phyloP scores from a whole-genome alignment of 2,888 invertebrate species.

The Ectemnius cavifrons region DNA sequence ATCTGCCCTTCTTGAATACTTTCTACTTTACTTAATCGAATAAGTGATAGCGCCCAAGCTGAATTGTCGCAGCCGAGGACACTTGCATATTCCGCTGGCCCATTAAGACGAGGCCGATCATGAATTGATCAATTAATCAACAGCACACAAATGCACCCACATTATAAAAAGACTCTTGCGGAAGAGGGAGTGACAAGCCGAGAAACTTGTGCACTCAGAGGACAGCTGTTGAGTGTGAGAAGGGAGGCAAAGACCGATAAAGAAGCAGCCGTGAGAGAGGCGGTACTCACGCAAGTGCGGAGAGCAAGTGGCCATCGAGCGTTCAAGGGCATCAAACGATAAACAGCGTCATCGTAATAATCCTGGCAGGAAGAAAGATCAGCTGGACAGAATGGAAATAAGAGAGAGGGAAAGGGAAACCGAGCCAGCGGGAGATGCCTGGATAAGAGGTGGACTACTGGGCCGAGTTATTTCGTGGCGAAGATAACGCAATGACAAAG shows the following conservation, averaged over 20 bases:
- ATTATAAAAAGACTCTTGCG: no score
- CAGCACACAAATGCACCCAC: no score
- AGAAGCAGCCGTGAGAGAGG: background rate
- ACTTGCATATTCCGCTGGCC: conserved; percentile 25
- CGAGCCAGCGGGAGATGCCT: conserved; percentile 14
- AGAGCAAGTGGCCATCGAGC: background rate
- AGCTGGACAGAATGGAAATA: conserved; percentile 20
- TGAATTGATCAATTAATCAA: no score
- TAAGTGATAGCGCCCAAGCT: conserved; percentile 23
- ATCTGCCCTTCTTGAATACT: background rate
- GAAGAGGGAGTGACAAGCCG: no score
- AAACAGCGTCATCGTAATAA: conserved; percentile 31
- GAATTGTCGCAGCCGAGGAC: conserved; percentile 30
- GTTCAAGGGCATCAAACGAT: background rate
- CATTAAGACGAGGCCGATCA: conserved; percentile 32
- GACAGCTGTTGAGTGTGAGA: background rate
- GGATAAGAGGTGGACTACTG: conserved; percentile 38
- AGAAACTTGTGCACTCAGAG: background rate
- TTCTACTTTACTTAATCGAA: conserved; percentile 42
- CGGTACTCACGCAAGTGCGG: background rate
- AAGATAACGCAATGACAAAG: conserved; percentile 47
- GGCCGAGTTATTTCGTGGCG: conserved; percentile 35
- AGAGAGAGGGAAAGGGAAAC: conserved; percentile 1
- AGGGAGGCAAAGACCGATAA: conserved; percentile 1
- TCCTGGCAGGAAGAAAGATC: conserved; percentile 27